Conservation (phyloP, 2,888 invertebrate genomes). For the Nemurella pictetii region DNA sequence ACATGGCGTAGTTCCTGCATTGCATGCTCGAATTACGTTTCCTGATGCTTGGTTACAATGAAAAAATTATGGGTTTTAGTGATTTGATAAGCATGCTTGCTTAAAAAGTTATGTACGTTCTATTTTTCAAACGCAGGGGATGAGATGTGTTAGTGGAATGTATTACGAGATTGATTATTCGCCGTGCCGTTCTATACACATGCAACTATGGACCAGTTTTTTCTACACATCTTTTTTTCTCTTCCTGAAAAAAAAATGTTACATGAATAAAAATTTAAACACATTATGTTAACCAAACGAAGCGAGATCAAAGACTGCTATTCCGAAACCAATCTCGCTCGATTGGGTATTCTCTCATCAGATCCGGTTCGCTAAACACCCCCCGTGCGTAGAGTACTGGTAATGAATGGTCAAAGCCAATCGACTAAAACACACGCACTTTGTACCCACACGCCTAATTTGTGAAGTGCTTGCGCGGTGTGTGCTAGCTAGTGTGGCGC, state of each 20-base stretch:
- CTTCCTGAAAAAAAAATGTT: background rate
- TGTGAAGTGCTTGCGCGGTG: background rate
- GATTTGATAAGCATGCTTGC: too few relatives aligned
- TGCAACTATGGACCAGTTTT: too few relatives aligned
- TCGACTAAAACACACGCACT: constrained; percentile 13
- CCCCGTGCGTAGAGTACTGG: background rate
- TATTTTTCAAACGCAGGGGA: too few relatives aligned
- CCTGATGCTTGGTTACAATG: too few relatives aligned
- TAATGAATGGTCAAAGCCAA: constrained; percentile 22
- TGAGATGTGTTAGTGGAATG: too few relatives aligned
- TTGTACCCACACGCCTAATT: constrained; percentile 1
- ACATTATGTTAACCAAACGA: background rate
- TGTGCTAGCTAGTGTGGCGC: background rate
- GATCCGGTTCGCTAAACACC: background rate
- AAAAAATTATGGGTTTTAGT: too few relatives aligned
- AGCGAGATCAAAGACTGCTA: constrained; percentile 14
- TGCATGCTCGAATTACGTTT: too few relatives aligned
- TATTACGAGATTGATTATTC: too few relatives aligned
- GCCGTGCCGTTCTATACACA: too few relatives aligned
- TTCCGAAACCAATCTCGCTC: constrained; percentile 5
- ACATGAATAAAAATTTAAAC: background rate
- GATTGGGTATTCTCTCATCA: constrained; percentile 13
- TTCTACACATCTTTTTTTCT: too few relatives aligned
- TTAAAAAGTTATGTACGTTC: too few relatives aligned
- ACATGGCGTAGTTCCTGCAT: too few relatives aligned